Evolutionary conservation across 2,888 invertebrate genomes (phyloP).

Genomic region (Chrysodeixis includens): DNA sequence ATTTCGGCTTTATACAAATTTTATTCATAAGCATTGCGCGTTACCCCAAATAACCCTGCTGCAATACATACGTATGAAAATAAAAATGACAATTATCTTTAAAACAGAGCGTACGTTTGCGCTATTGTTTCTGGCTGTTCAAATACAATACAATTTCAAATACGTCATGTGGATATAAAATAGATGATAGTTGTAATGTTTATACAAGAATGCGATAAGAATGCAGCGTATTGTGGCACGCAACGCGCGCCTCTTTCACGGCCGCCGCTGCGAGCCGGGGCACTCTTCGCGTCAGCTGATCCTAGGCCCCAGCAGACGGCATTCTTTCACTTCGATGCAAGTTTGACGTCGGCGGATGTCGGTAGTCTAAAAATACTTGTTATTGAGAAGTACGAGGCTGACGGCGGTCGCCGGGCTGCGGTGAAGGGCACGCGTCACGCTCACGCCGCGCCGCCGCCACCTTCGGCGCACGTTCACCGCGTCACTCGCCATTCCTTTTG

Average conservation of each 20-base stretch:
- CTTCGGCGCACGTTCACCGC: no score
- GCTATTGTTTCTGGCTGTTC: not conserved
- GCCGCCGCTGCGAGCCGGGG: not conserved
- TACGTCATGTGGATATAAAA: not conserved
- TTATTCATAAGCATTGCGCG: no score
- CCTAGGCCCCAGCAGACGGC: conserved; percentile 11
- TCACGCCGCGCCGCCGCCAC: conserved; percentile 15
- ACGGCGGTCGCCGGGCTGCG: conserved; percentile 9
- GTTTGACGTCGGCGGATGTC: conserved; percentile 14
- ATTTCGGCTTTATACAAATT: no score
- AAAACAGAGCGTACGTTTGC: not conserved
- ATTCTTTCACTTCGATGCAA: conserved; percentile 28
- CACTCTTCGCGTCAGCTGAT: not conserved
- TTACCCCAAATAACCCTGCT: no score
- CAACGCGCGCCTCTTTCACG: no score
- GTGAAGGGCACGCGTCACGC: conserved; percentile 41
- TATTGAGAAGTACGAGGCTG: conserved; percentile 43
- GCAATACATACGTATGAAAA: no score
- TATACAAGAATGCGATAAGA: not conserved
- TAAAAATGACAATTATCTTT: not conserved
- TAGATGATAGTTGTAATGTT: not conserved
- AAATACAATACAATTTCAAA: no score
- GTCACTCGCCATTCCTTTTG: not conserved
- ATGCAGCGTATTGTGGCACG: not conserved
- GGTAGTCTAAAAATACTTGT: conserved; percentile 46